Evolutionary conservation across 2,797 vertebrate species (phyloP), one percentile per base, ranked within the genome.

Genomic region (Gymnodraco acuticeps): DNA sequence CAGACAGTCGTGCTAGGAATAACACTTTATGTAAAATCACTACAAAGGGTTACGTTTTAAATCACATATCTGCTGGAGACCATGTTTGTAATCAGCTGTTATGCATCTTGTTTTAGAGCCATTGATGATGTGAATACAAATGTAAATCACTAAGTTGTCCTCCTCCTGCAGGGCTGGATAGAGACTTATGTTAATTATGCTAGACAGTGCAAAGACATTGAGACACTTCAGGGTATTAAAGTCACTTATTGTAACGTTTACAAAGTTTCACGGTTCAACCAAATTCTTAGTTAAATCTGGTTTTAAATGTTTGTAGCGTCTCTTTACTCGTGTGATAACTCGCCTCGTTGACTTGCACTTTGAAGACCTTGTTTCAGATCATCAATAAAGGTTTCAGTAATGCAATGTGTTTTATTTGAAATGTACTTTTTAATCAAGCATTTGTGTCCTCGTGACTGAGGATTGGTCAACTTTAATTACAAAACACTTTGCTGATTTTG

Each of bases 271-370:
- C 46, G 1, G 58, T 70, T 73, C 19, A 76, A 86, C 83, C 80
- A 88, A 87, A 88, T 84, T 68, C 70, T 46, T 27, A 84, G 68
- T 23, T 47, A 50, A 85, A 75, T 59, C 51, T 27, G 75, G 58
- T 80, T 73, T 33, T 5, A 5, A 27, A 3, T 46, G 73, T 64
- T 73, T 71, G 54, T 65, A 80, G 77, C 20, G 1, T 78, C 73
- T 85, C 58, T 31, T 3, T 17, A 20, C 65, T 78, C 64, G 43
- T 84, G 72, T 74, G 61, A 60, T n/a, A 31, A 64, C 45, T 82
- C 46, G 56, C 81, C 80, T 87, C 74, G 84, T 86, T 78, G 67
- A 86, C 74, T 89, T 89, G 88, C 85, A 91, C 82, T 90, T 82
- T 80, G 41, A 81, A 17, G 72, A 69, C 78, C 69, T 88, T 82